A percentile compares a stretch with the other conserved stretches of the same genome.
phyloP scores from a whole-genome alignment of 2,797 vertebrate genomes.

The Thunnus albacares region DNA sequence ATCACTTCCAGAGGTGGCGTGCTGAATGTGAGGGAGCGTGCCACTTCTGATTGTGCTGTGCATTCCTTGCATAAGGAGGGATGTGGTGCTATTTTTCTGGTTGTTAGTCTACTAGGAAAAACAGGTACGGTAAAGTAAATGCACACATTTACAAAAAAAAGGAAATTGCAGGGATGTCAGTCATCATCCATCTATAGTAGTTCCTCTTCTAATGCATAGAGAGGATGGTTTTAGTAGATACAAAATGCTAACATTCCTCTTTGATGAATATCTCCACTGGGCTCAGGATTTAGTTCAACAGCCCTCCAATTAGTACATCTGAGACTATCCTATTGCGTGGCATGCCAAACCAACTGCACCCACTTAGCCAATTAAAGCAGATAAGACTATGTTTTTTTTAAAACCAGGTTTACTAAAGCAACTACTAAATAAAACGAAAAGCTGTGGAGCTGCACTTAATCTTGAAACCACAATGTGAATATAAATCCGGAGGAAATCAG shows the following conservation, averaged over 20 bases:
- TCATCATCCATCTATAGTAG: background rate
- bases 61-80: background rate
- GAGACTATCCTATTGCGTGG: slow-evolving; percentile 13
- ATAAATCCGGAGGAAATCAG: slow-evolving; percentile 25
- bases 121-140: background rate
- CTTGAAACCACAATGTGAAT: slow-evolving; percentile 15
- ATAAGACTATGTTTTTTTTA: slow-evolving; percentile 1
- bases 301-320: slow-evolving; percentile 35
- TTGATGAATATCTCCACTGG: slow-evolving; percentile 18
- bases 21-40: background rate
- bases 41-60: background rate
- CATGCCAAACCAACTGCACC: slow-evolving; percentile 21
- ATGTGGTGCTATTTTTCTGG: background rate
- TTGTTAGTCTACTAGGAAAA: background rate
- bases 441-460: slow-evolving; percentile 31
- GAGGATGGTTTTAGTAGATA: background rate
- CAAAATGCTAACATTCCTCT: slow-evolving; percentile 11
- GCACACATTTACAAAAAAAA: no score
- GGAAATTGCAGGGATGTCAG: background rate
- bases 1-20: background rate
- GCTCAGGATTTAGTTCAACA: slow-evolving; percentile 33
- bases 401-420: slow-evolving; percentile 28
- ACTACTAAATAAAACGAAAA: slow-evolving; percentile 19
- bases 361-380: slow-evolving; percentile 35
- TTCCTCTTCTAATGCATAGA: background rate